Conservation (phyloP, 2,888 invertebrate genomes). For the Chrysina gloriosa region DNA sequence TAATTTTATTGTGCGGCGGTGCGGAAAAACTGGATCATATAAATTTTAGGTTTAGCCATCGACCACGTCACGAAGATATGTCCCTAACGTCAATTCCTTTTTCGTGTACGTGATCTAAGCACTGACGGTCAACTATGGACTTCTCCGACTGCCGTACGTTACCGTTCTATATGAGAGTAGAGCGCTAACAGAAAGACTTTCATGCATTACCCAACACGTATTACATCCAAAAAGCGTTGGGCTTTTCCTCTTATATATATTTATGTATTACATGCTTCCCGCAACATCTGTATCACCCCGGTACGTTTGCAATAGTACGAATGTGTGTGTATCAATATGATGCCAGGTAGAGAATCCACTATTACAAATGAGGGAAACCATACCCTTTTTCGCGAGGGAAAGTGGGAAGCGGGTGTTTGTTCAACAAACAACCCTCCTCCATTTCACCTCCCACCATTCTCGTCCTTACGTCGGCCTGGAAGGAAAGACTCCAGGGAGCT, state of each 20-base stretch:
- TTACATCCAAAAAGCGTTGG: slow-evolving; percentile 19
- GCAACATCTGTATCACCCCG: slow-evolving; percentile 37
- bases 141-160: too few species aligned
- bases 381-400: slow-evolving; percentile 49
- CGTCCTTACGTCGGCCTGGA: slow-evolving; percentile 54
- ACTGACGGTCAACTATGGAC: slow-evolving; percentile 48
- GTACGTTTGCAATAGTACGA: slow-evolving; percentile 12
- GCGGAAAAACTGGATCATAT: slow-evolving; percentile 58
- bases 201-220: slow-evolving; percentile 54
- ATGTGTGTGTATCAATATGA: slow-evolving; percentile 54
- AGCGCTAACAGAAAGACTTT: slow-evolving; percentile 38
- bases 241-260: slow-evolving; percentile 51
- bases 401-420: slow-evolving; percentile 37
- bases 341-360: slow-evolving; percentile 51
- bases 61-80: slow-evolving; percentile 61
- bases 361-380: slow-evolving; percentile 53
- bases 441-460: slow-evolving; percentile 46
- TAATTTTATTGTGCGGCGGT: slow-evolving; percentile 35
- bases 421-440: slow-evolving; percentile 32
- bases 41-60: slow-evolving; percentile 60
- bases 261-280: slow-evolving; percentile 56
- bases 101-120: slow-evolving; percentile 58
- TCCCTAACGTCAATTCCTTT: slow-evolving; percentile 58
- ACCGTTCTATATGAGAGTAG: slow-evolving; percentile 44
- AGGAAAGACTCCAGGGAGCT: slow-evolving; percentile 55